Evolutionary conservation across 2,797 vertebrate species (phyloP).

Genomic region (Eulemur rubriventer): DNA sequence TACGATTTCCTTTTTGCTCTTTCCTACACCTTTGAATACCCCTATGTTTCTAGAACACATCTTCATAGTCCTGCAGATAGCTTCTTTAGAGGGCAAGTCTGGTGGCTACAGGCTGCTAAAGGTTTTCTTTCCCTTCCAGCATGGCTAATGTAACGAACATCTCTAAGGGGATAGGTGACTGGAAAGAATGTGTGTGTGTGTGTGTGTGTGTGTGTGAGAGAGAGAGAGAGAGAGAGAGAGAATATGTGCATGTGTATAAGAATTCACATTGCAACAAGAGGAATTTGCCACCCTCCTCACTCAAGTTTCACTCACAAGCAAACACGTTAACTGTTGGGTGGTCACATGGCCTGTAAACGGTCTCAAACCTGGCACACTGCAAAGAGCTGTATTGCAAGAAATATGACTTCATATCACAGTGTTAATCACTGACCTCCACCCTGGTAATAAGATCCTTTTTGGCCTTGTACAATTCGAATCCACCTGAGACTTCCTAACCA

Average conservation of each 20-base stretch:
- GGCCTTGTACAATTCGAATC: neutral
- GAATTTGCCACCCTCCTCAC: neutral
- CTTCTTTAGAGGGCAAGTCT: neutral
- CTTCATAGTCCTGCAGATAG: neutral
- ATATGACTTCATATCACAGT: conserved; percentile 16
- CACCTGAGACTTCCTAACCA: conserved; percentile 30
- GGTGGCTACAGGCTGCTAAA: neutral
- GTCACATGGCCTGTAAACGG: neutral
- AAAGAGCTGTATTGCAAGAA: neutral
- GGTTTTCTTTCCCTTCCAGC: neutral
- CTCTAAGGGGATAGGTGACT: neutral
- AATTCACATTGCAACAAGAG: neutral
- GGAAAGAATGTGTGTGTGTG: neutral
- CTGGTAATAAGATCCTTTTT: conserved; percentile 17
- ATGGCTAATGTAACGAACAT: neutral
- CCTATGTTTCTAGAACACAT: neutral
- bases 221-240: too few species aligned
- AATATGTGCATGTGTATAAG: neutral
- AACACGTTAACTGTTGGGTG: neutral
- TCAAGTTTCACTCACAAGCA: neutral
- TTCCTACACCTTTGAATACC: neutral
- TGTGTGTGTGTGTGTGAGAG: neutral
- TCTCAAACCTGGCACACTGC: neutral
- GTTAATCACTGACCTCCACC: conserved; percentile 21
- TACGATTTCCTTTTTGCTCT: neutral